phyloP scores from a whole-genome alignment of 1,140 invertebrate species.

The Eupristina koningsbergeri region DNA sequence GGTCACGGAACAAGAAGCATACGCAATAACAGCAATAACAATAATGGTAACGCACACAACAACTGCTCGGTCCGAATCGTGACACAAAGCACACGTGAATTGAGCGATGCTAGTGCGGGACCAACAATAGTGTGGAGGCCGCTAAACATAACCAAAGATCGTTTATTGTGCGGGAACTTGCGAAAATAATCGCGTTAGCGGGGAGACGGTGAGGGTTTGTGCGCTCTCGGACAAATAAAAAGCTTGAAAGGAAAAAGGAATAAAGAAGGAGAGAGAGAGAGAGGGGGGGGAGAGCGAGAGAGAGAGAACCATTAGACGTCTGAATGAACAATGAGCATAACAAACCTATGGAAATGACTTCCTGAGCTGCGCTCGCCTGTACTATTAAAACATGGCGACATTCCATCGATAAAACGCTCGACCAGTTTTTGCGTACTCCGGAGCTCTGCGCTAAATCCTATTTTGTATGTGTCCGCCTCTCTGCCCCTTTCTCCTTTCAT shows the following conservation, averaged over 20 bases:
- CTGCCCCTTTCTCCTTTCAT: constrained; percentile 19
- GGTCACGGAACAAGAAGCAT: constrained; percentile 36
- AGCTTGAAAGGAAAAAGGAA: constrained; percentile 32
- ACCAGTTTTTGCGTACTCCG: constrained; percentile 28
- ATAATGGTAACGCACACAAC: too few relatives aligned
- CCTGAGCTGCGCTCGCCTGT: constrained; percentile 3
- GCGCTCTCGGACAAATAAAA: constrained; percentile 16
- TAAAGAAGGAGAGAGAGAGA: constrained; percentile 35
- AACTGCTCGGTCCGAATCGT: constrained; percentile 9
- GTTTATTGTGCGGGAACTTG: constrained; percentile 45
- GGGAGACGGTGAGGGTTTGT: not conserved
- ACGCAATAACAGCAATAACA: constrained; percentile 15
- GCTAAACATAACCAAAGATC: constrained; percentile 36
- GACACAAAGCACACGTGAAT: constrained; percentile 32
- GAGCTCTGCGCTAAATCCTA: constrained; percentile 13
- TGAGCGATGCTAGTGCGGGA: constrained; percentile 16
- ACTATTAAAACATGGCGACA: constrained; percentile 30
- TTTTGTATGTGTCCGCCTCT: not conserved
- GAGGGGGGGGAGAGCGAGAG: constrained; percentile 22
- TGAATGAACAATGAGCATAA: constrained; percentile 46
- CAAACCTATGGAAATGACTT: constrained; percentile 43
- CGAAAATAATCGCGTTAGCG: constrained; percentile 44
- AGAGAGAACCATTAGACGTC: constrained; percentile 42
- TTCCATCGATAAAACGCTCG: constrained; percentile 34
- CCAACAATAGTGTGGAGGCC: constrained; percentile 17